Conservation (phyloP, 1,140 invertebrate genomes). For the Hirudo medicinalis region DNA sequence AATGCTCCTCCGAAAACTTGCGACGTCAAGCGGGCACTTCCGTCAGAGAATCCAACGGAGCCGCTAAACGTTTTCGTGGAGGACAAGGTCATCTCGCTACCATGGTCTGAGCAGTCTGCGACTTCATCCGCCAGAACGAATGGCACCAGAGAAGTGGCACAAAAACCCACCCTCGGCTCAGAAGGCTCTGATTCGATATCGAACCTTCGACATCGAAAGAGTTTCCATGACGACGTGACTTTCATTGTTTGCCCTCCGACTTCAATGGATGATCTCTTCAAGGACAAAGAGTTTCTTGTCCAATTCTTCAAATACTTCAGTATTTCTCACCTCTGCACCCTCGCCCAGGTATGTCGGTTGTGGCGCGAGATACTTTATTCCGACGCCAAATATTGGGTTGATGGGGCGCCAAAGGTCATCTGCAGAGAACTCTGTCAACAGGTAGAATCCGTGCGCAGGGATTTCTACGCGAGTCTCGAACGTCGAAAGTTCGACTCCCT, state of each 20-base stretch:
- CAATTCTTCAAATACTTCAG: constrained; percentile 74
- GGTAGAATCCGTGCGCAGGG: constrained; percentile 48
- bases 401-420: constrained; percentile 64
- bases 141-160: not conserved
- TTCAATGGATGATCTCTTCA: constrained; percentile 46
- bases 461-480: constrained; percentile 67
- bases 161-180: not conserved
- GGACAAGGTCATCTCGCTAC: not conserved
- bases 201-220: constrained; percentile 19
- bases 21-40: no score
- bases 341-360: constrained; percentile 61
- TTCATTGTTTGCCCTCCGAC: constrained; percentile 30
- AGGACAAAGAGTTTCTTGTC: constrained; percentile 67
- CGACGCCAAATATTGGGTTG: constrained; percentile 56
- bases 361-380: constrained; percentile 77
- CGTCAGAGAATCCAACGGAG: no score
- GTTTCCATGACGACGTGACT: constrained; percentile 24
- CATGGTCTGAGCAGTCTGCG: not conserved
- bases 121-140: not conserved
- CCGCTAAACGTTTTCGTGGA: no score
- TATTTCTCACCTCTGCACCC: constrained; percentile 56
- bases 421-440: constrained; percentile 56
- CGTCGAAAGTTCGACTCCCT: constrained; percentile 70
- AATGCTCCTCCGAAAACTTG: no score
- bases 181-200: not conserved